Base-by-base conservation (phyloP, 1,140 invertebrate species). In the Melipona quadrifasciata region DNA sequence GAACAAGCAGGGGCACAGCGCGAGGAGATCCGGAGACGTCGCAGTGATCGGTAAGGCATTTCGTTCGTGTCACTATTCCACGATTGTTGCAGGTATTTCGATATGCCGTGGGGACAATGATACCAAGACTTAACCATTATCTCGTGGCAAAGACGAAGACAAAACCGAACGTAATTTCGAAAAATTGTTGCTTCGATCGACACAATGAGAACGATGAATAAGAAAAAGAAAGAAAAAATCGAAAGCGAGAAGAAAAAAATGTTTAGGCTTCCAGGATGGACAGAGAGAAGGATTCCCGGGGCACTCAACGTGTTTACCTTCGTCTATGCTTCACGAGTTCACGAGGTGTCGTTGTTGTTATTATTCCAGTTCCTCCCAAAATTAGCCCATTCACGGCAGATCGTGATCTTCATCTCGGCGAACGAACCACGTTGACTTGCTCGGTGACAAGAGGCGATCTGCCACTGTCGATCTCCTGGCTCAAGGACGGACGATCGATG, bases 331-430 rank as follows among this genome's bases (percentile, higher is more conserved):
- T 75, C 77, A 57, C 75, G 82, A 55, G 89, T 74, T 90, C 89
- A 90, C 86, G 68, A 74, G 86, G 68, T 79, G 61, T 89, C 88
- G 68, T 90, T 89, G 74, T 89, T 89, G 89, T 89, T 92, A 82
- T 93, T 91, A 94, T 96, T 96, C 87, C 96, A 97, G 97, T 97
- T 95, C 97, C 97, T 89, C 97, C 97, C 87, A 97, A 97, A 95
- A 96, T 97, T 94, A 97, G 97, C 95, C 96, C 97, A 74, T 97
- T 97, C 94, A 96, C 96, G 87, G 96, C 96, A 77, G 96, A 96
- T 91, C 95, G 96, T 83, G 96, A 96, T 87, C 95, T 97, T 51
- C 96, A 97, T 91, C 96, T 98, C 90, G 97, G 96, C 70, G 97
- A 97, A 91, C 95, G 97, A 58, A 97, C 97, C 64, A 97, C 96